Evolutionary conservation across 2,888 invertebrate genomes (phyloP).

Genomic region (Drosophila setosimentum): DNA sequence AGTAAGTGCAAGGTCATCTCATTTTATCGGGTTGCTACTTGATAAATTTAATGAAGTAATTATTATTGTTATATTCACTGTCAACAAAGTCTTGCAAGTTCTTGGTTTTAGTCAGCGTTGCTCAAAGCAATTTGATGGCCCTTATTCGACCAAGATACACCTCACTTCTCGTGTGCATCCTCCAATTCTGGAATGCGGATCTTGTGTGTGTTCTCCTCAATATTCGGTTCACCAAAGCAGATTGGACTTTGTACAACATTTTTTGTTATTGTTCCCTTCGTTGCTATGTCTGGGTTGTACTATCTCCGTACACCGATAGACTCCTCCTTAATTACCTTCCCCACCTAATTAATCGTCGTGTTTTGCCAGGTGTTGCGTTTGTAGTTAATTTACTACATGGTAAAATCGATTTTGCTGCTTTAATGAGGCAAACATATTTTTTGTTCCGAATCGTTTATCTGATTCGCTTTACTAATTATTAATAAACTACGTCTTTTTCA

Average conservation of each 20-base stretch:
- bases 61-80: background rate
- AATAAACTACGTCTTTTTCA: background rate
- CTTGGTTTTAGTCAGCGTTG: too few relatives aligned
- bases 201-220: too few relatives aligned
- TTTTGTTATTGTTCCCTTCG: background rate
- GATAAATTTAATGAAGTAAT: background rate
- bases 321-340: background rate
- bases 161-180: too few relatives aligned
- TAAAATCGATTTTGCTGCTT: background rate
- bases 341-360: background rate
- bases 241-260: too few relatives aligned
- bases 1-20: background rate
- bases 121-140: background rate
- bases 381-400: background rate
- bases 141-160: too few relatives aligned
- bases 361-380: background rate
- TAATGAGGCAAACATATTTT: background rate
- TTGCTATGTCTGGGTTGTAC: background rate
- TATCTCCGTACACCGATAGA: background rate
- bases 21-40: background rate
- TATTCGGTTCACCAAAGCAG: background rate
- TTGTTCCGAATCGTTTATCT: background rate
- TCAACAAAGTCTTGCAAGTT: background rate
- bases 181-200: too few relatives aligned
- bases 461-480: background rate